Conservation (phyloP, 2,888 invertebrate species). For the Nemotelus nigrinus region DNA sequence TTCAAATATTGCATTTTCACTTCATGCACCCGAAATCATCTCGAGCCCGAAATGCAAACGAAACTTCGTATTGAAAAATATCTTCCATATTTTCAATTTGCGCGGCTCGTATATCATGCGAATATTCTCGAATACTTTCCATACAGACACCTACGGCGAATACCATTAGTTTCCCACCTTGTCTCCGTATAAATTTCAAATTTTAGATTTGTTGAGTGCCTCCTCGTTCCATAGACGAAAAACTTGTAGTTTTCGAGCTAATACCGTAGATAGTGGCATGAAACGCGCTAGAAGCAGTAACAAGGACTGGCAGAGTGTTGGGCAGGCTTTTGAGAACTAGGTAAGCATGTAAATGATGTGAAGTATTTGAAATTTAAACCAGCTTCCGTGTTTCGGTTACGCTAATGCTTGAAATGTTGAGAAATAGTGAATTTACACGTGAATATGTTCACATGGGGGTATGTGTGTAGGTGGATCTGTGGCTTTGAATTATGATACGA, state of each 20-base stretch:
- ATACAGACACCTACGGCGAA: too few relatives aligned
- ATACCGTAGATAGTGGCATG: neutral
- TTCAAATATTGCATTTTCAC: too few relatives aligned
- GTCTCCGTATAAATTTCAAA: neutral
- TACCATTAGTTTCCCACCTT: neutral
- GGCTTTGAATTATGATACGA: neutral
- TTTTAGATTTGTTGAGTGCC: neutral
- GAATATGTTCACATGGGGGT: neutral
- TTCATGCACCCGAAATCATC: too few relatives aligned
- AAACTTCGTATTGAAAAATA: too few relatives aligned
- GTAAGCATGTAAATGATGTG: constrained; percentile 12
- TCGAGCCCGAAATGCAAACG: too few relatives aligned
- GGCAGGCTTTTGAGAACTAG: constrained; percentile 1
- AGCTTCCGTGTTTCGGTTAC: neutral
- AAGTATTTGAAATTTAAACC: constrained; percentile 7
- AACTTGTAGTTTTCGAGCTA: neutral
- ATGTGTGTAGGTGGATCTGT: neutral
- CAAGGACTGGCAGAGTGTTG: neutral
- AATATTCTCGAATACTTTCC: too few relatives aligned
- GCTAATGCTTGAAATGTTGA: neutral
- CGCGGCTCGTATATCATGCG: too few relatives aligned
- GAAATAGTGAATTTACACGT: neutral
- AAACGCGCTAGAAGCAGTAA: too few relatives aligned
- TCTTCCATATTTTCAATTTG: too few relatives aligned
- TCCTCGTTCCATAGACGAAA: neutral